Base-by-base conservation (phyloP, 1,140 invertebrate species). In the Drosophila lowei region DNA sequence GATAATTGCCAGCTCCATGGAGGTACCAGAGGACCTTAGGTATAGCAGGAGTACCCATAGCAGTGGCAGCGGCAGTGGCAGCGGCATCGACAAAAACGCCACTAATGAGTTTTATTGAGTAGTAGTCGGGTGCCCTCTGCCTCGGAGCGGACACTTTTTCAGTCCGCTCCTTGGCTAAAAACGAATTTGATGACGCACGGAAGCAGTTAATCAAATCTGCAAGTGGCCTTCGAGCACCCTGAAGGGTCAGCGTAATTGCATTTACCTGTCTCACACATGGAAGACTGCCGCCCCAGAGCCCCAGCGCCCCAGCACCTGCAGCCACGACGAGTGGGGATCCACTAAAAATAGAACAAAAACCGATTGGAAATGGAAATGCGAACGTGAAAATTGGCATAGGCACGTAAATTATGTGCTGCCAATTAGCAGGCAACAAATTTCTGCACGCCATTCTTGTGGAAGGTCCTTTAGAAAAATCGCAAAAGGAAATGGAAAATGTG, bases 101-200 rank as follows among this genome's bases (percentile, higher is more conserved):
- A 89, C 83, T 88, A 88, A 88, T 88, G 83, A 88, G 83, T 88
- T 88, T 88, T 88, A 88, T 88, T 88, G 83, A 88, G 83, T 84
- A 84, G 63, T 67, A 59, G 66, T 73, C 55, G 62, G 34, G 47
- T 50, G 47, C 58, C 18, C 70, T 16, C 38, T 42, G 56, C 28
- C 52, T 47, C 13, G 21, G 30, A 44, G 46, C 41, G 44, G 23
- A 43, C 18, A 49, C 44, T 30, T 15, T 43, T 46, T 8, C 11
- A 13, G 16, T 28, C 41, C 47, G 8, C 44, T 64, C 46, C 23
- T 46, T 49, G 38, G 54, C 56, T 78, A 78, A 78, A 86, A 72
- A 78, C 67, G 71, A 89, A 73, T 79, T 83, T 83, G 83, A 89
- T 88, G 83, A 88, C 79, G 83, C 83, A 88, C 75, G 83, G 84